A percentile compares a stretch with the other conserved stretches of the same genome.
Evolutionary conservation across 2,888 invertebrate genomes (phyloP).

Genomic region (Phaedon cochleariae): DNA sequence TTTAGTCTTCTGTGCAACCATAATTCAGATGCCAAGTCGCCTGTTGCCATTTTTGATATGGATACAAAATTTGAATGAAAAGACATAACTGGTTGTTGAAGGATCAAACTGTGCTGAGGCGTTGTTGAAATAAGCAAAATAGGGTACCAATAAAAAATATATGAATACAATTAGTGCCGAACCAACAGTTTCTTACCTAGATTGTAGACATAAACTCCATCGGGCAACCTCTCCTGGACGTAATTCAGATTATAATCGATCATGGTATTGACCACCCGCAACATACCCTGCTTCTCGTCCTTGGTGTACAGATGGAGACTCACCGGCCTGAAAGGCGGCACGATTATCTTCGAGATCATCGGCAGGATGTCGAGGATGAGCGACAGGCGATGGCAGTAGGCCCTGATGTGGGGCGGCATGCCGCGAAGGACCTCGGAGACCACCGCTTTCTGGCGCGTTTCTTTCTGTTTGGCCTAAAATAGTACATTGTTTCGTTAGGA

Average conservation of each 20-base stretch:
- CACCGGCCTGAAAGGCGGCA: constrained; percentile 79
- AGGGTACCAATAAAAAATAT: too few relatives aligned
- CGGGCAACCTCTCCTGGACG: constrained; percentile 78
- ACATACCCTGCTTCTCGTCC: constrained; percentile 75
- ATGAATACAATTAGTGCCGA: too few relatives aligned
- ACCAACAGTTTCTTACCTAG: too few relatives aligned
- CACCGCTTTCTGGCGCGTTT: constrained; percentile 64
- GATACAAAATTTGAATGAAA: too few relatives aligned
- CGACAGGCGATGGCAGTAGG: constrained; percentile 60
- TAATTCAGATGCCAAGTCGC: too few relatives aligned
- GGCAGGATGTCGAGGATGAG: constrained; percentile 79
- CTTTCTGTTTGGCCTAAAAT: constrained; percentile 67
- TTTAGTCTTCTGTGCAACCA: too few relatives aligned
- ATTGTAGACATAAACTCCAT: constrained; percentile 78
- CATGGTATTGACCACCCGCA: constrained; percentile 81
- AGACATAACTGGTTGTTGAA: too few relatives aligned
- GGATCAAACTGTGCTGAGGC: too few relatives aligned
- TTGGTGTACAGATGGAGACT: constrained; percentile 75
- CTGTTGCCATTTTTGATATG: too few relatives aligned
- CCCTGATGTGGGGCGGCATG: constrained; percentile 67
- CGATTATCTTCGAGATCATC: constrained; percentile 73
- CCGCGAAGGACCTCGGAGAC: constrained; percentile 70
- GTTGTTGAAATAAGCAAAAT: too few relatives aligned
- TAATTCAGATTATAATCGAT: constrained; percentile 89
- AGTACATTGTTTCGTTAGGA: too few relatives aligned